Evolutionary conservation across 1,140 invertebrate genomes (phyloP).

Genomic region (Drosophila mayri): DNA sequence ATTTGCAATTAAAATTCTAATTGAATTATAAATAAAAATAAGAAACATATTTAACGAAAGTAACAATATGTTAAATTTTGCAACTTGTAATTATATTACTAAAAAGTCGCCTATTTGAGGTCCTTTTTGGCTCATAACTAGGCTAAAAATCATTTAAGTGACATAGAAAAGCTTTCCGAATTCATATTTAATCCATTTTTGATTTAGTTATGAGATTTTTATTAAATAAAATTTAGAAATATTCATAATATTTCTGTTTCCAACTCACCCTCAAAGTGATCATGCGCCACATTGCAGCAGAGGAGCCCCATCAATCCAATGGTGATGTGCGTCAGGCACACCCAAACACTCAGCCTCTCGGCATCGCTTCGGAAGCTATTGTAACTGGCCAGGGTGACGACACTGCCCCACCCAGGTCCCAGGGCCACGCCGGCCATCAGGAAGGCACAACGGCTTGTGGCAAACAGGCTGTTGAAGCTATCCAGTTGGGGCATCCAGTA

Average conservation of each 20-base stretch:
- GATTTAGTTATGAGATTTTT: no score
- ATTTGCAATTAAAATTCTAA: no score
- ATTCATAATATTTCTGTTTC: background rate
- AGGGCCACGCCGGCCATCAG: conserved; percentile 66
- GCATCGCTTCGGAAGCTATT: conserved; percentile 76
- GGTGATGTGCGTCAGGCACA: conserved; percentile 61
- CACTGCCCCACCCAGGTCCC: conserved; percentile 78
- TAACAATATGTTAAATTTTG: no score
- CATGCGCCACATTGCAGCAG: conserved; percentile 73
- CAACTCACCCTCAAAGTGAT: conserved; percentile 74
- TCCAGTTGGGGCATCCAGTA: conserved; percentile 56
- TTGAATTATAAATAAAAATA: no score
- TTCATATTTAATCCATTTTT: no score
- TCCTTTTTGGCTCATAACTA: no score
- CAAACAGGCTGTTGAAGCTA: conserved; percentile 32
- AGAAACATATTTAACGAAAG: no score
- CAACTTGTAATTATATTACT: no score
- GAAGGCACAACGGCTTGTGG: conserved; percentile 50
- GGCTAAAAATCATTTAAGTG: no score
- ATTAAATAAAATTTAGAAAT: background rate
- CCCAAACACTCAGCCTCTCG: conserved; percentile 69
- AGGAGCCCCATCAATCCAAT: conserved; percentile 65
- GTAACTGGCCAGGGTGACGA: conserved; percentile 74
- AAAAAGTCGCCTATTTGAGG: no score
- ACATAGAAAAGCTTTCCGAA: no score